Evolutionary conservation across 2,888 invertebrate genomes (phyloP), one percentile per base, ranked within the genome.

Genomic region (Orthosia incerta): DNA sequence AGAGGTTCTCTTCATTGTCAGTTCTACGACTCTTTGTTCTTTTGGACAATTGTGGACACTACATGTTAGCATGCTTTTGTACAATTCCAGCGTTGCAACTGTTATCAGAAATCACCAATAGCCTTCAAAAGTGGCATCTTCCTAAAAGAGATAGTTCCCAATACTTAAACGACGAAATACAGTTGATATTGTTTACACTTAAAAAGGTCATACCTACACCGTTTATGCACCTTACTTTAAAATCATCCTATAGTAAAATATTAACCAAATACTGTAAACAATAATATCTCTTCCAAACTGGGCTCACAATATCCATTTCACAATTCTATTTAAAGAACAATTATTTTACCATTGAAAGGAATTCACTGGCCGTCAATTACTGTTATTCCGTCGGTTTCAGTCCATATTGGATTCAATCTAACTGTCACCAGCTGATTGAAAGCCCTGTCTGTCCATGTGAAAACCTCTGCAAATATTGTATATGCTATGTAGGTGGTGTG

Each of bases 371-470:
- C 84, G 90, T 92, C 91, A 90, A 92, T 93, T 91, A 90, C 88
- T 89, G 90, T 88, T 91, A 88, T 90, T 86, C 85, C 80, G 80
- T 87, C 82, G 86, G 89, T 90, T 90, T 87, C 87, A 83, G 65
- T 86, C 80, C 76, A 87, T 90, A 90, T 90, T 87, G 91, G 86
- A 92, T 92, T 89, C 92, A 92, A 92, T 93, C 91, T 89, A 91
- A 86, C 92, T 93, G 93, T 92, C 93, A 92, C 91, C 88, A 86
- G 73, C 87, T 92, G 92, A 93, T 93, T 92, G 93, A 91, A 90
- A 87, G 84, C 82, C 81, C 86, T 79, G 85, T 88, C 87, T 76
- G 68, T 55, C 73, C 75, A 77, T 73, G 65, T 70, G 71, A 79
- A 80, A 80, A 62, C 72, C 78, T 68, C 60, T 69, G 67, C 64